These are phyloP conservation scores for Archips xylosteana DNA, from an alignment of 2,888 invertebrate genomes.

Conservation along the genomic window DNA sequence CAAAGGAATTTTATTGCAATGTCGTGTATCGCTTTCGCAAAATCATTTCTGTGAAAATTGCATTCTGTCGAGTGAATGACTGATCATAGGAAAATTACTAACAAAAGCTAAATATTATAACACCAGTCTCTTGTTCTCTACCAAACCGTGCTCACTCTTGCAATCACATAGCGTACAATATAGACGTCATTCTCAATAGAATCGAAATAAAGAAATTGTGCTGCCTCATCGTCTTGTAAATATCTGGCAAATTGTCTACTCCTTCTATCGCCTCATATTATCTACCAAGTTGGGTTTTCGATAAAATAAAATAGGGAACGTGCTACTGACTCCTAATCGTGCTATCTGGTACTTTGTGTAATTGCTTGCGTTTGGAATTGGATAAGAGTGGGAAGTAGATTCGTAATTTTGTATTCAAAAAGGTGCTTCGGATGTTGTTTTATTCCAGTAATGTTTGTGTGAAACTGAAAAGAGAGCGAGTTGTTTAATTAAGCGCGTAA, in stretches of 20 bases:
- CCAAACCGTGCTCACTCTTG: conserved; percentile 14
- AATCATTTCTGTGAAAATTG: too few relatives aligned
- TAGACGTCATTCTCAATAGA: conserved; percentile 47
- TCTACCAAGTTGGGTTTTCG: conserved; percentile 58
- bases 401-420: conserved; percentile 15
- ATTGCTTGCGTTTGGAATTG: conserved; percentile 31
- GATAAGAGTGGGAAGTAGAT: conserved; percentile 19
- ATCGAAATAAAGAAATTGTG: conserved; percentile 68
- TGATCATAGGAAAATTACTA: too few relatives aligned
- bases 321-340: conserved; percentile 50
- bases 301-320: conserved; percentile 67
- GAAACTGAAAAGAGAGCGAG: neutral
- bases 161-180: conserved; percentile 11
- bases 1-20: too few relatives aligned
- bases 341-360: conserved; percentile 8
- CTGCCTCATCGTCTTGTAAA: conserved; percentile 71
- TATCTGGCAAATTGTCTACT: conserved; percentile 64
- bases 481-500: conserved; percentile 5
- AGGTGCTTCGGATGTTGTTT: neutral
- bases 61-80: too few relatives aligned
- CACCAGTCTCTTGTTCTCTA: neutral
- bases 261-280: conserved; percentile 62
- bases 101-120: too few relatives aligned
- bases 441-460: neutral
- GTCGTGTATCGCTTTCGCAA: too few relatives aligned